These are phyloP conservation scores for Percopsis transmontana DNA, from an alignment of 2,113 vertebrate genomes.

Conservation along the genomic window DNA sequence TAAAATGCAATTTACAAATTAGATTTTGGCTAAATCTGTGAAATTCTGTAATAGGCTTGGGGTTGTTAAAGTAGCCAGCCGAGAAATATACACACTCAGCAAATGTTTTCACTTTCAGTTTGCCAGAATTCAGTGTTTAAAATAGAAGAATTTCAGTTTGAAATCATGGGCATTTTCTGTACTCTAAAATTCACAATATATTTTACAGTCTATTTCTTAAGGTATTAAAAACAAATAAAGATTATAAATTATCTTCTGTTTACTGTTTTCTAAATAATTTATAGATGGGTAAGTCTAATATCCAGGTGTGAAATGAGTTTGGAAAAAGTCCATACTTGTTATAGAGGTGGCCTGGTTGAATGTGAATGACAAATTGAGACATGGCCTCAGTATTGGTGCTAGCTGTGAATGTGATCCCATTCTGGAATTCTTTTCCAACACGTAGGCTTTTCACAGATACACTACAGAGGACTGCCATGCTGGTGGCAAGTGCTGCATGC, in stretches of 20 bases:
- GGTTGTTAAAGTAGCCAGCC: constrained; percentile 34
- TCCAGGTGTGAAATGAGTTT: constrained; percentile 11
- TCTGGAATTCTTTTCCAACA: constrained; percentile 77
- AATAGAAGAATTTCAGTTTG: constrained; percentile 16
- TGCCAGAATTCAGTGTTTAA: constrained; percentile 46
- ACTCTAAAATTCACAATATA: background rate
- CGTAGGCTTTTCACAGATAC: constrained; percentile 72
- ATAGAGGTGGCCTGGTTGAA: constrained; percentile 56
- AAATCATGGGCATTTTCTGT: background rate
- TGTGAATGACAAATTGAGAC: constrained; percentile 69
- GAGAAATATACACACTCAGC: constrained; percentile 50
- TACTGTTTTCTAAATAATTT: constrained; percentile 17
- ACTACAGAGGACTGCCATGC: constrained; percentile 72
- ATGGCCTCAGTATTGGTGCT: constrained; percentile 49
- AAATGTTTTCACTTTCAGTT: constrained; percentile 58
- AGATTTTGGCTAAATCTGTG: constrained; percentile 63
- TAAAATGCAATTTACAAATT: constrained; percentile 72
- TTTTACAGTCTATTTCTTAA: background rate
- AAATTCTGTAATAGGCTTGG: constrained; percentile 46
- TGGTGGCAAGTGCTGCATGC: constrained; percentile 76
- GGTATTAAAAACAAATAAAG: background rate
- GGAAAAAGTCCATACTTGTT: constrained; percentile 47
- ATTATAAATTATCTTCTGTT: background rate
- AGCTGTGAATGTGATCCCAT: constrained; percentile 71
- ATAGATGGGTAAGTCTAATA: constrained; percentile 28